Conservation (phyloP, 2,113 vertebrate species). For the Opisthocomus hoazin region DNA sequence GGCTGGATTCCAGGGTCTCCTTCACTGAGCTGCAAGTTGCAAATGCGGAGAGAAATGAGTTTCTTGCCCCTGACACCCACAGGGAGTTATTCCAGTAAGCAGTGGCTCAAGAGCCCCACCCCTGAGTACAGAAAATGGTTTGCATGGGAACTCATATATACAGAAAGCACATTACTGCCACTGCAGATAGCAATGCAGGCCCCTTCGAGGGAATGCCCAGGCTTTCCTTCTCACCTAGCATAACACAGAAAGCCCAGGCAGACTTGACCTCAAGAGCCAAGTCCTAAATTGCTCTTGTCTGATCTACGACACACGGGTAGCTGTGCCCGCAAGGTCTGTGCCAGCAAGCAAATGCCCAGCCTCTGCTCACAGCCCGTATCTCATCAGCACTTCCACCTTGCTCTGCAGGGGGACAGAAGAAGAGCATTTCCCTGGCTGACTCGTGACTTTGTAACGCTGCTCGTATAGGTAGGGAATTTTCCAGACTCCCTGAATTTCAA, state of each 20-base stretch:
- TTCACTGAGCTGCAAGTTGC: slow-evolving; percentile 65
- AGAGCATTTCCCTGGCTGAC: background rate
- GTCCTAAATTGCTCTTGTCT: background rate
- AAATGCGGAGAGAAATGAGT: background rate
- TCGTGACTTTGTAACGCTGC: background rate
- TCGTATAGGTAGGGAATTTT: background rate
- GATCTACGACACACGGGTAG: background rate
- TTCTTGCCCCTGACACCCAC: background rate
- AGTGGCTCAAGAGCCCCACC: background rate
- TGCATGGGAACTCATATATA: rapidly evolving
- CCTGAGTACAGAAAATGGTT: background rate
- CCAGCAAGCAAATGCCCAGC: background rate
- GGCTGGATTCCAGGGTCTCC: slow-evolving; percentile 72
- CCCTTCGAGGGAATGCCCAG: background rate
- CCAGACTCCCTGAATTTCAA: background rate
- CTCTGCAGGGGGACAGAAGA: background rate
- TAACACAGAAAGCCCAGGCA: background rate
- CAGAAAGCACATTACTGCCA: background rate
- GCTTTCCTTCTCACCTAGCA: background rate
- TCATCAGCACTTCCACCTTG: background rate
- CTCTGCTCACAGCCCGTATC: background rate
- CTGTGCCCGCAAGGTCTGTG: background rate
- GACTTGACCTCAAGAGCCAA: background rate
- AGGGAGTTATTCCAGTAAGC: background rate
- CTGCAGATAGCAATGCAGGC: background rate